A percentile compares a stretch with the other conserved stretches of the same genome.
Conservation (phyloP, 2,797 vertebrate genomes). For the Paratrypauchen microcephalus region DNA sequence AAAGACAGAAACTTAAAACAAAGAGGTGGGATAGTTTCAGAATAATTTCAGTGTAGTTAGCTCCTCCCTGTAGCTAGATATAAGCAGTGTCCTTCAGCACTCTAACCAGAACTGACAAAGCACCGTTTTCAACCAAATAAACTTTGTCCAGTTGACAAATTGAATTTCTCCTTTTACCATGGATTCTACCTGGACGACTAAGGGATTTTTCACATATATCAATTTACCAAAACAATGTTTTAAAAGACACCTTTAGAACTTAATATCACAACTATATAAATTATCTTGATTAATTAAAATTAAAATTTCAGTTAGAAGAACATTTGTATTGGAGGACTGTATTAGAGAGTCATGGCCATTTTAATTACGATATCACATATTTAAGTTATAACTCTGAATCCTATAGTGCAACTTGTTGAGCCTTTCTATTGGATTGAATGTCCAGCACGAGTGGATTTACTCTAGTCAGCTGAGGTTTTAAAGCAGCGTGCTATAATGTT, state of each 20-base stretch:
- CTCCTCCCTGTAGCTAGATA: too few species aligned
- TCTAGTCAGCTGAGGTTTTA: constrained; percentile 9
- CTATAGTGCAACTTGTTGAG: constrained; percentile 8
- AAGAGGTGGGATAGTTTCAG: too few species aligned
- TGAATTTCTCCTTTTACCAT: too few species aligned
- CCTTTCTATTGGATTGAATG: background rate
- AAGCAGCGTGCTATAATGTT: constrained; percentile 3
- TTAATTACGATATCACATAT: background rate
- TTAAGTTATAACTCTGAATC: background rate
- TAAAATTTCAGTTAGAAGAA: background rate
- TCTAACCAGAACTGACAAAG: too few species aligned
- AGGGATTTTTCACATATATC: too few species aligned
- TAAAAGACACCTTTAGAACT: background rate
- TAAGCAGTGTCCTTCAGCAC: too few species aligned
- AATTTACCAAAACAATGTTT: background rate
- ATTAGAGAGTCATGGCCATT: background rate
- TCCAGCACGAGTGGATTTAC: constrained; percentile 17
- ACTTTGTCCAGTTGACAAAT: too few species aligned
- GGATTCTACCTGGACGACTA: too few species aligned
- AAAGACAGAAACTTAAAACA: too few species aligned
- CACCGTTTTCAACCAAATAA: too few species aligned
- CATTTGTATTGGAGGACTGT: background rate
- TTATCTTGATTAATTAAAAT: background rate
- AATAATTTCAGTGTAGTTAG: too few species aligned
- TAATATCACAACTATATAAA: background rate